phyloP scores from a whole-genome alignment of 2,797 vertebrate species.

The Nasua narica region DNA sequence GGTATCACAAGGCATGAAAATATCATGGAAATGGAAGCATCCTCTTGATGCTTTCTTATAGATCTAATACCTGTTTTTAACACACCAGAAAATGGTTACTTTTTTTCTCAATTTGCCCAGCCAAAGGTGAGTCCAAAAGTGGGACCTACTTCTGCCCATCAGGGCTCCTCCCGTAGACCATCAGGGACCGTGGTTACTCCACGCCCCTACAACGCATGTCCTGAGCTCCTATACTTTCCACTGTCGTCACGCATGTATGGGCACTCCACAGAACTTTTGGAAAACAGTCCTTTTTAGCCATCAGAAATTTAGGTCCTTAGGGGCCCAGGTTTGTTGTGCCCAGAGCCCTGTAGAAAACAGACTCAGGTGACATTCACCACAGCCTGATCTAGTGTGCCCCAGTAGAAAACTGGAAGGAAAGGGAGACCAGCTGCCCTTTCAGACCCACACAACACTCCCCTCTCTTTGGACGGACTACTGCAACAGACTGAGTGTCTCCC shows the following conservation, averaged over 20 bases:
- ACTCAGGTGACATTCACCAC: neutral
- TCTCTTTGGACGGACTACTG: neutral
- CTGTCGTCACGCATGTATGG: neutral
- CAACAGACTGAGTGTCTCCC: neutral
- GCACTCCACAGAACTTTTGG: neutral
- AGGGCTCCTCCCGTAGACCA: fast-evolving
- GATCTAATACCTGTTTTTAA: neutral
- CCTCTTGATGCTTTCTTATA: neutral
- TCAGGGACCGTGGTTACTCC: too few relatives aligned
- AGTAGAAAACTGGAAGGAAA: neutral
- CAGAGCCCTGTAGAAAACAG: neutral
- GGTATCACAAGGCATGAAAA: neutral
- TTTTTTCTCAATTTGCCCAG: neutral
- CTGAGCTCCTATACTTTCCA: neutral
- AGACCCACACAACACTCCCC: neutral
- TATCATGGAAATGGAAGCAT: neutral
- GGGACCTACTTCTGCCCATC: neutral
- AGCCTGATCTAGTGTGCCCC: neutral
- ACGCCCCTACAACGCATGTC: neutral
- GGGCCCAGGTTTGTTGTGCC: neutral
- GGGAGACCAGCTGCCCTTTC: neutral
- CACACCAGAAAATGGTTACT: neutral
- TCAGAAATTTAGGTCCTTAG: neutral
- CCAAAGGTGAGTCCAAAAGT: neutral
- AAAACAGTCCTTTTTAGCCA: neutral